These are phyloP conservation scores for Drosophila albomicans DNA, from an alignment of 1,140 invertebrate species.

Conservation along the genomic window DNA sequence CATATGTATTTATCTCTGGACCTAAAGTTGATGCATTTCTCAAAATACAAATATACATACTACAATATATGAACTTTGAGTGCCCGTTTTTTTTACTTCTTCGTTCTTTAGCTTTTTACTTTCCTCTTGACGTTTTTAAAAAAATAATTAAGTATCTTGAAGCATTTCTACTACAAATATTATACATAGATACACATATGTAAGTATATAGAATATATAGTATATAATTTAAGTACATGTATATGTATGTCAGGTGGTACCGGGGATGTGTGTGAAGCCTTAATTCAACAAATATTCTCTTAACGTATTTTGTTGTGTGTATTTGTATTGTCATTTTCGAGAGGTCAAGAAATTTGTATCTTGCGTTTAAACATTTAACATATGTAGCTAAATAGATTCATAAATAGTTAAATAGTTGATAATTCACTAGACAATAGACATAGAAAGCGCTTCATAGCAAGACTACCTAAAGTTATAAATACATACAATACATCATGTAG, in stretches of 20 bases:
- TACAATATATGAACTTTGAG: constrained; percentile 14
- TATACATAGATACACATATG: constrained; percentile 32
- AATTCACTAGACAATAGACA: constrained; percentile 40
- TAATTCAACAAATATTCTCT: constrained; percentile 29
- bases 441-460: constrained; percentile 41
- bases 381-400: constrained; percentile 29
- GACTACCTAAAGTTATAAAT: constrained; percentile 51
- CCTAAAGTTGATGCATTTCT: constrained; percentile 24
- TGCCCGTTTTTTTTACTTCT: constrained; percentile 10
- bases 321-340: constrained; percentile 73
- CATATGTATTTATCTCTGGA: constrained; percentile 23
- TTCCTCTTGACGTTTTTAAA: constrained; percentile 11
- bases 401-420: constrained; percentile 13
- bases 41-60: constrained; percentile 31
- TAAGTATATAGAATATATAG: constrained; percentile 28
- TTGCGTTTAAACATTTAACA: constrained; percentile 43
- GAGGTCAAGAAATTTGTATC: constrained; percentile 65
- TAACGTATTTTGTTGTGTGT: constrained; percentile 25
- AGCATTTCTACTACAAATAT: constrained; percentile 54
- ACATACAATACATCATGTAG: constrained; percentile 25
- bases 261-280: constrained; percentile 39
- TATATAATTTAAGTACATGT: constrained; percentile 31
- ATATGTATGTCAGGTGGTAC: constrained; percentile 60
- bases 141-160: constrained; percentile 30
- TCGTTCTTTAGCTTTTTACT: constrained; percentile 3